Percentiles rank a stretch among this genome's conserved stretches.
phyloP scores from a whole-genome alignment of 2,888 invertebrate species.

The Euclidia mi region DNA sequence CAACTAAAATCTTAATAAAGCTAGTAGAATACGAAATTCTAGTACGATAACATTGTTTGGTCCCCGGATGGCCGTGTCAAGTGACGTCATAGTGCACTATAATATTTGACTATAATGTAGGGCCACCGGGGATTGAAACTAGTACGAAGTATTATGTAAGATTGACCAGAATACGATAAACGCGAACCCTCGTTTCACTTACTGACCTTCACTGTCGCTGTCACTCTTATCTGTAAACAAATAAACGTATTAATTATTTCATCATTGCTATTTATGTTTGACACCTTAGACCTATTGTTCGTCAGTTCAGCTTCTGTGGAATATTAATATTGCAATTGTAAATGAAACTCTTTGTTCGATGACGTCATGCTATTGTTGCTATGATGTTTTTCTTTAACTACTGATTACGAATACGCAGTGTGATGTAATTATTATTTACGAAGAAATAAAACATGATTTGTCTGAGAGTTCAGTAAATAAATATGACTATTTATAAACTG shows the following conservation, averaged over 20 bases:
- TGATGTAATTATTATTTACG: too few species aligned
- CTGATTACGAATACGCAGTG: too few species aligned
- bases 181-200: constrained; percentile 81
- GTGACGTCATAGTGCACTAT: constrained; percentile 26
- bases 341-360: too few species aligned
- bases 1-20: constrained; percentile 77
- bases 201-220: constrained; percentile 98
- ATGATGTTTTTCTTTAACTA: too few species aligned
- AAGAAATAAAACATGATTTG: too few species aligned
- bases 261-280: constrained; percentile 53
- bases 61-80: constrained; percentile 50
- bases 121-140: constrained; percentile 79
- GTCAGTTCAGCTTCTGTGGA: too few species aligned
- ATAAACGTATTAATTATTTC: constrained; percentile 45
- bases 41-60: constrained; percentile 53
- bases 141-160: constrained; percentile 85
- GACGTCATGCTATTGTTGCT: too few species aligned
- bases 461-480: too few species aligned
- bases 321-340: too few species aligned
- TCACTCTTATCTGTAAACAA: constrained; percentile 96
- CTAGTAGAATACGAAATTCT: constrained; percentile 83
- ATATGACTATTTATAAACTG: too few species aligned
- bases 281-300: too few species aligned
- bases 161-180: constrained; percentile 89
- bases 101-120: constrained; percentile 35